Conservation (phyloP, 2,797 vertebrate genomes). For the Mus minutoides region DNA sequence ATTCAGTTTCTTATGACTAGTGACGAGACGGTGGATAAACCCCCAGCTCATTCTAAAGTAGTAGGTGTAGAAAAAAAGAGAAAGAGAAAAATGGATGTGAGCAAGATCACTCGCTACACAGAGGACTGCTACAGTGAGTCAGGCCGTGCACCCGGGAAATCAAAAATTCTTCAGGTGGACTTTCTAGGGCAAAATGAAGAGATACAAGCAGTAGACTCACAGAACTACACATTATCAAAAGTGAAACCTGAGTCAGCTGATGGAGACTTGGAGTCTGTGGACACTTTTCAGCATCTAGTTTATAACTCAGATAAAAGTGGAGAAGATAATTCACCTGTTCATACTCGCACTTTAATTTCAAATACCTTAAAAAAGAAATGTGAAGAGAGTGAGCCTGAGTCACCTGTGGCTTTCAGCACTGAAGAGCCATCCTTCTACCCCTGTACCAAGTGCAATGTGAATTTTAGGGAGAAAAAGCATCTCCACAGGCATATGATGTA, state of each 20-base stretch:
- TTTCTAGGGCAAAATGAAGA: constrained; percentile 90
- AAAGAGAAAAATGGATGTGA: constrained; percentile 92
- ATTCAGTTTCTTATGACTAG: constrained; percentile 92
- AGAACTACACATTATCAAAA: constrained; percentile 90
- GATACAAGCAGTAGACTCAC: constrained; percentile 87
- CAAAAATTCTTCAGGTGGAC: constrained; percentile 87
- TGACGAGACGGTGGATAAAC: constrained; percentile 90
- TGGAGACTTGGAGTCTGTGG: constrained; percentile 89
- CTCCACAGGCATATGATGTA: constrained; percentile 99
- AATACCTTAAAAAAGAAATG: constrained; percentile 90
- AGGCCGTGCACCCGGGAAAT: constrained; percentile 88
- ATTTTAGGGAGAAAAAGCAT: constrained; percentile 95
- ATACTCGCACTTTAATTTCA: constrained; percentile 90
- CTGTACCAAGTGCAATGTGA: constrained; percentile 96
- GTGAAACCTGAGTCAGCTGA: constrained; percentile 90
- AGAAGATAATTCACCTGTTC: constrained; percentile 91
- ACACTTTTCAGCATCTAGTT: constrained; percentile 90
- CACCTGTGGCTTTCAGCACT: constrained; percentile 89
- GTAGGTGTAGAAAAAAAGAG: constrained; percentile 89
- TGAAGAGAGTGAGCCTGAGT: constrained; percentile 91
- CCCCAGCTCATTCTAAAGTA: constrained; percentile 87
- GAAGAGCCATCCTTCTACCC: constrained; percentile 94
- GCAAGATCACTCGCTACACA: constrained; percentile 89
- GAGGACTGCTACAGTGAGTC: constrained; percentile 91
- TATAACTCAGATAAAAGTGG: constrained; percentile 90